These are phyloP conservation scores for Julus scandinavius DNA, from an alignment of 2,888 invertebrate genomes.

Conservation along the genomic window DNA sequence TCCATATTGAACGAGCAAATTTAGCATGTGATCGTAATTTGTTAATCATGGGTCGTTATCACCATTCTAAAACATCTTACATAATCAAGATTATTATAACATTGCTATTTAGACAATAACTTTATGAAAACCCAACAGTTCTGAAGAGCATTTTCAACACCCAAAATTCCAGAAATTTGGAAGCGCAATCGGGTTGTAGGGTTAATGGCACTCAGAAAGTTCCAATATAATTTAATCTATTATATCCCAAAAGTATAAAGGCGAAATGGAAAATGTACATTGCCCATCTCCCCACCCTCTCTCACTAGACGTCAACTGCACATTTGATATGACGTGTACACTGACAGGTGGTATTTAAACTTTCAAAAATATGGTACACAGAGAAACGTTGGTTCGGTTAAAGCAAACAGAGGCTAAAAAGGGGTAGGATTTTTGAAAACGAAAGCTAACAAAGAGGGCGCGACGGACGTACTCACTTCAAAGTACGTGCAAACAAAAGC, in stretches of 20 bases:
- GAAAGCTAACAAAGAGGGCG: conserved; percentile 36
- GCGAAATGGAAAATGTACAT: neutral
- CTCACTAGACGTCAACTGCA: neutral
- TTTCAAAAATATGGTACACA: neutral
- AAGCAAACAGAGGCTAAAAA: neutral
- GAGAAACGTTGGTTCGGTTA: neutral
- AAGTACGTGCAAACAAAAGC: conserved; percentile 27
- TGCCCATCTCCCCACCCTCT: neutral
- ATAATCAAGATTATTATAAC: too few relatives aligned
- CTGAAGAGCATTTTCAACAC: too few relatives aligned
- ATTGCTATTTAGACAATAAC: too few relatives aligned
- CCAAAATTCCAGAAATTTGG: too few relatives aligned
- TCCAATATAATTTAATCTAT: conserved; percentile 16
- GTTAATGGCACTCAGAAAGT: too few relatives aligned
- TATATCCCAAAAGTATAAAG: neutral
- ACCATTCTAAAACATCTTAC: too few relatives aligned
- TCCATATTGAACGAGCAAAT: too few relatives aligned
- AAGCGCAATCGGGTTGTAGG: too few relatives aligned
- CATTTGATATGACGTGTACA: neutral
- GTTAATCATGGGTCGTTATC: too few relatives aligned
- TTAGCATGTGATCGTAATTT: too few relatives aligned
- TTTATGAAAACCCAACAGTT: too few relatives aligned
- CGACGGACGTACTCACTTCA: neutral
- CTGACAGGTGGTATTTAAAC: conserved; percentile 40
- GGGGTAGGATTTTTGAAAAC: conserved; percentile 24